Base-by-base conservation (phyloP, 2,797 vertebrate species). In the Limosa lapponica region DNA sequence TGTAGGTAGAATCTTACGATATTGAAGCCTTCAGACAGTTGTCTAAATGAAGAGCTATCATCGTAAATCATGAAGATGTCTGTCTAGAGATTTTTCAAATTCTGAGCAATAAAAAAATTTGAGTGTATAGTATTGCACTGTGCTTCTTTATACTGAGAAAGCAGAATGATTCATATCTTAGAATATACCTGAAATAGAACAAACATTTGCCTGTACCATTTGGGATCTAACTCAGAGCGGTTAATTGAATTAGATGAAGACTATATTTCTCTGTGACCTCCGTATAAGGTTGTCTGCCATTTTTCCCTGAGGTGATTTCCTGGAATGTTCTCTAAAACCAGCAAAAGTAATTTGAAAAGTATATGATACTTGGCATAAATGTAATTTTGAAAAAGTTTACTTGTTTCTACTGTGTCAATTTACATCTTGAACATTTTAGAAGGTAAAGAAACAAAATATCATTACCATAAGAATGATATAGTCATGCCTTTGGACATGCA, bases 191-290 rank as follows among this genome's bases (percentile, higher is more conserved):
- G 65, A 93, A 88, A 90, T 72, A 88, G 82, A 91, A 55, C 66
- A 89, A 75, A 84, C 3, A 3, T 77, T 87, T 89, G 46, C 37
- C 34, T 87, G 36, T 74, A 44, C 73, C 12, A 1, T 89, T 91
- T 70, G 73, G 81, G 71, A 78, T 78, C 48, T 77, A 74, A 61
- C 82, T 89, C 59, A 77, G 67, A 89, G 67, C 36, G 67, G 74
- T 82, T 95, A 94, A 92, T 91, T 93, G 78, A 95, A 93, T 91
- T 92, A 95, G 71, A 71, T 89, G 28, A 91, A 87, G 74, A 28
- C 84, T 85, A 0, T 87, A 89, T 94, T 93, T 94, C 74, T 82
- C 32, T 62, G 0, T 74, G 82, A 89, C 87, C 72, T 91, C 67
- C 48, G 6, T 34, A 25, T 59, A 64, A 92, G 36, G 16, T 72